A percentile compares a stretch with the other conserved stretches of the same genome.
Evolutionary conservation across 1,140 invertebrate species (phyloP).

Genomic region (Polypedilum pembai): DNA sequence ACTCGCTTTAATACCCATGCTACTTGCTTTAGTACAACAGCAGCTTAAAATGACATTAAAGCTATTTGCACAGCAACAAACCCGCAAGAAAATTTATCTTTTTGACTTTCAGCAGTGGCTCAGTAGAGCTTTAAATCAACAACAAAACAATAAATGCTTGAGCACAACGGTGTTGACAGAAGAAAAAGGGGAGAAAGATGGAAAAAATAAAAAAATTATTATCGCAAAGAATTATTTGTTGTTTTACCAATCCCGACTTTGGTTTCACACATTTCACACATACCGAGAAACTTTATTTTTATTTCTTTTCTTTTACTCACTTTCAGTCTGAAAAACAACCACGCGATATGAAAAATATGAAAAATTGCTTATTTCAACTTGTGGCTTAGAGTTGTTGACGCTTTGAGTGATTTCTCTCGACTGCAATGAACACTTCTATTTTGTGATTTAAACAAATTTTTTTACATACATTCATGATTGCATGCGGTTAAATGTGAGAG

Average conservation of each 20-base stretch:
- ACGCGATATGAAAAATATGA: background rate
- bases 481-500: background rate
- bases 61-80: background rate
- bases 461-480: slow-evolving; percentile 8
- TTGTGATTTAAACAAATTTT: slow-evolving; percentile 7
- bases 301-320: background rate
- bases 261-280: background rate
- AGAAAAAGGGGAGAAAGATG: background rate
- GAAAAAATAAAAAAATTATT: background rate
- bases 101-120: slow-evolving; percentile 2
- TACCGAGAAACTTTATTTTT: background rate
- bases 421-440: background rate
- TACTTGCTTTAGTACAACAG: background rate
- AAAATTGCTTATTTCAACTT: background rate
- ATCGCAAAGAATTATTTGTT: slow-evolving; percentile 8
- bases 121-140: slow-evolving; percentile 11
- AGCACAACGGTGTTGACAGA: background rate
- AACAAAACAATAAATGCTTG: background rate
- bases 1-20: background rate
- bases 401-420: slow-evolving; percentile 10
- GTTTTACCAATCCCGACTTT: slow-evolving; percentile 4
- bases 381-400: slow-evolving; percentile 16
- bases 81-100: slow-evolving; percentile 6
- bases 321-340: background rate
- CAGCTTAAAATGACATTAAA: slow-evolving; percentile 14